Percentiles rank a stretch among this genome's conserved stretches.
phyloP scores from a whole-genome alignment of 2,113 vertebrate species.

The Podarcis muralis region DNA sequence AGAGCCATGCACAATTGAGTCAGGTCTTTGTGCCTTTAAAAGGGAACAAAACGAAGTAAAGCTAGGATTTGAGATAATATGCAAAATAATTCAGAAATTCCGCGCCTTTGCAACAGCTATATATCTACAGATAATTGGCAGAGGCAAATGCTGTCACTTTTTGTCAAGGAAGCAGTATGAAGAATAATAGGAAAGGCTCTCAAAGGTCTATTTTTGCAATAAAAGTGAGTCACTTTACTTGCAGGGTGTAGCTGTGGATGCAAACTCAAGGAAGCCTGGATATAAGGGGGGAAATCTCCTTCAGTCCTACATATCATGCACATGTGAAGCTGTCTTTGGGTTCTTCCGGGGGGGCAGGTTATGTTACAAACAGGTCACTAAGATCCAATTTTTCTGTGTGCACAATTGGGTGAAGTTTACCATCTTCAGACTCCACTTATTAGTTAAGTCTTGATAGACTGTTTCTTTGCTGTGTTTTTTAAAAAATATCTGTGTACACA shows the following conservation, averaged over 20 bases:
- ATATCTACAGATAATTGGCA: not conserved
- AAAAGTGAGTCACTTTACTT: not conserved
- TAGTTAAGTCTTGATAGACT: too few species aligned
- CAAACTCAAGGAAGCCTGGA: not conserved
- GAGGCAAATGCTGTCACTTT: not conserved
- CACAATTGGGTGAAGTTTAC: too few species aligned
- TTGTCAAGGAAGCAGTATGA: not conserved
- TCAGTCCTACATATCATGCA: not conserved
- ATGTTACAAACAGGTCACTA: too few species aligned
- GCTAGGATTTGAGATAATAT: not conserved
- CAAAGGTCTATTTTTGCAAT: not conserved
- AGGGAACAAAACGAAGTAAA: not conserved
- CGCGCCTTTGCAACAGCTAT: not conserved
- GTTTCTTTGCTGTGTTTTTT: too few species aligned
- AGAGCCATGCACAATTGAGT: not conserved
- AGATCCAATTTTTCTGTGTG: too few species aligned
- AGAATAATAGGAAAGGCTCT: not conserved
- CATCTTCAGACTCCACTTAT: too few species aligned
- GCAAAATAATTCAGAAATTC: not conserved
- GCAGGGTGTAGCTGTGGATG: not conserved
- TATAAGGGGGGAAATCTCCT: not conserved
- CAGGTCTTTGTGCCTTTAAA: not conserved
- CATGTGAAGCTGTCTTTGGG: not conserved
- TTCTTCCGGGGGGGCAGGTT: too few species aligned
- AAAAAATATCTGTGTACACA: too few species aligned